phyloP scores from a whole-genome alignment of 2,113 vertebrate genomes.

The Mobula birostris region DNA sequence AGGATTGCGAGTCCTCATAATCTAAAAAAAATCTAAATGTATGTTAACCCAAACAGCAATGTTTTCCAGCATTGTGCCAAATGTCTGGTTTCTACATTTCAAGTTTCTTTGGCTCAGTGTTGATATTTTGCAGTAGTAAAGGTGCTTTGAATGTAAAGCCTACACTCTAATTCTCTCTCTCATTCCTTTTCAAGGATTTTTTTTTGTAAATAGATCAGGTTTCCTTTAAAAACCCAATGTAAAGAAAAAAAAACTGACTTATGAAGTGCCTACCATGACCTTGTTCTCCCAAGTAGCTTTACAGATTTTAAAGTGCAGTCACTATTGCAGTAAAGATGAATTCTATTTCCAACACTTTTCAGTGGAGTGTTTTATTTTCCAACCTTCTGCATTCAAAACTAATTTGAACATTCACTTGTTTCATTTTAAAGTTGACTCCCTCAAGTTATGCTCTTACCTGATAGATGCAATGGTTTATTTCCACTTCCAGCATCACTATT shows the following conservation, averaged over 20 bases:
- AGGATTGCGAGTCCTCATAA: too few relatives aligned
- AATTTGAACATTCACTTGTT: too few relatives aligned
- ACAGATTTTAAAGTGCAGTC: background rate
- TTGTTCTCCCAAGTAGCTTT: background rate
- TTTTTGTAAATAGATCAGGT: background rate
- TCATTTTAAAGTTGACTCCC: background rate
- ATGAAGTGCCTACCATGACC: too few relatives aligned
- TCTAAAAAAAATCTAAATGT: too few relatives aligned
- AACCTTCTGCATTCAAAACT: background rate
- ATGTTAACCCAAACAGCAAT: too few relatives aligned
- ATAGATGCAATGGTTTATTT: background rate
- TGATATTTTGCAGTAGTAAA: background rate
- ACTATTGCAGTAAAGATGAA: background rate
- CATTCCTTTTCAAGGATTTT: background rate
- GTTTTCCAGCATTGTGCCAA: too few relatives aligned
- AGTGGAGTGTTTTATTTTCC: background rate
- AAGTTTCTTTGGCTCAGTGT: too few relatives aligned
- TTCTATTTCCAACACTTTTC: background rate
- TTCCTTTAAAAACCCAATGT: background rate
- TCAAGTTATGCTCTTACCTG: background rate
- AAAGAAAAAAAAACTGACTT: background rate
- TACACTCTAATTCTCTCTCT: background rate
- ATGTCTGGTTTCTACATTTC: too few relatives aligned
- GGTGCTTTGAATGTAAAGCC: background rate
- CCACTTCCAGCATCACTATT: background rate